These are phyloP conservation scores for Beris morrisii DNA, from an alignment of 2,888 invertebrate species.

Conservation along the genomic window DNA sequence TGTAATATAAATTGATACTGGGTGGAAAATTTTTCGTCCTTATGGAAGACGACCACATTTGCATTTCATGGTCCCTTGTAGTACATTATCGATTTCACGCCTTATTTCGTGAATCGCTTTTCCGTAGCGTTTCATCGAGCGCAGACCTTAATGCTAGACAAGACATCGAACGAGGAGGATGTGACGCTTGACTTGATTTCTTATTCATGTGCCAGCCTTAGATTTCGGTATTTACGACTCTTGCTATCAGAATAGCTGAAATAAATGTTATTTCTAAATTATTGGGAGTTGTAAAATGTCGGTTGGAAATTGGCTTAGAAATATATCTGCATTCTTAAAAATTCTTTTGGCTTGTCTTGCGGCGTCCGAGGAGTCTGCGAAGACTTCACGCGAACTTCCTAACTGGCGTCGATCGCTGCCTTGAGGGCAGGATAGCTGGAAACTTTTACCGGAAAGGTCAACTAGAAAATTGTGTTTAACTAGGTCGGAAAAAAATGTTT, in stretches of 20 bases:
- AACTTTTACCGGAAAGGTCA: no score
- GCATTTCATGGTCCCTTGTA: constrained; percentile 29
- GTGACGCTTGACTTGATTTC: constrained; percentile 18
- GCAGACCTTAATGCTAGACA: not conserved
- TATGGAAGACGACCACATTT: constrained; percentile 13
- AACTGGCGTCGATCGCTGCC: no score
- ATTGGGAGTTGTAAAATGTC: no score
- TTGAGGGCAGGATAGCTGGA: no score
- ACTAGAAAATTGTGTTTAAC: no score
- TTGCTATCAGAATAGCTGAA: not conserved
- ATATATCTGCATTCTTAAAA: no score
- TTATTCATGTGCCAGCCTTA: constrained; percentile 16
- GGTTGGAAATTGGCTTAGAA: no score
- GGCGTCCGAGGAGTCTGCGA: no score
- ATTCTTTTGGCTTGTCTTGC: no score
- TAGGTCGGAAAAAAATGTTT: no score
- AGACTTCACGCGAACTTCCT: no score
- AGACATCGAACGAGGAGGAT: constrained; percentile 12
- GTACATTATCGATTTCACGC: constrained; percentile 31
- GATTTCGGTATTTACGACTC: constrained; percentile 14
- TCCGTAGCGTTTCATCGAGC: constrained; percentile 3
- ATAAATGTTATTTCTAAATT: constrained; percentile 2
- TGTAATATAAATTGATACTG: not conserved
- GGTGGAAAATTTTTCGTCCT: constrained; percentile 1
- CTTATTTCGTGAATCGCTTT: constrained; percentile 15